phyloP scores from a whole-genome alignment of 2,888 invertebrate genomes.

The Oxytorus armatus region DNA sequence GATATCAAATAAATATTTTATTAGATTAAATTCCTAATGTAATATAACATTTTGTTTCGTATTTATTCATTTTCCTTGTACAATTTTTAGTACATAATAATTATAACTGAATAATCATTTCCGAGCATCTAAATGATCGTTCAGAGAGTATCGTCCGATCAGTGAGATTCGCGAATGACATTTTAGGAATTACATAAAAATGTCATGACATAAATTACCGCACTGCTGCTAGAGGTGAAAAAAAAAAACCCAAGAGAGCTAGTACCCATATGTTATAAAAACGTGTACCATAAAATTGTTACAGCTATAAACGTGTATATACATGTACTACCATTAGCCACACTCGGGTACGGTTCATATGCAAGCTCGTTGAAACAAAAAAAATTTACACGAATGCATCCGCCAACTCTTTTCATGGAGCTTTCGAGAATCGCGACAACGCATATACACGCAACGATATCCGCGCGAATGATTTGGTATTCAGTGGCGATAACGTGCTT shows the following conservation, averaged over 20 bases:
- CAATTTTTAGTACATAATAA: too few relatives aligned
- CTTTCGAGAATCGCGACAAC: conserved; percentile 21
- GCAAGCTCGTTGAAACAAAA: background rate
- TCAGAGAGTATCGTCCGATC: too few relatives aligned
- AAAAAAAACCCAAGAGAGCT: background rate
- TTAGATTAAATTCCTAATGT: too few relatives aligned
- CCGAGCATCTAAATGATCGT: too few relatives aligned
- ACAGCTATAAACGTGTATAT: background rate
- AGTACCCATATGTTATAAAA: background rate
- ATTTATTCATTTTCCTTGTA: too few relatives aligned
- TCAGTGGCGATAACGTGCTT: conserved; percentile 46
- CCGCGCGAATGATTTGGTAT: conserved; percentile 50
- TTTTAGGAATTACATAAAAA: too few relatives aligned
- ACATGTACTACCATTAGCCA: conserved; percentile 20
- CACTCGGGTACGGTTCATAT: conserved; percentile 39
- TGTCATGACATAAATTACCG: too few relatives aligned
- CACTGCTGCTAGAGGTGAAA: too few relatives aligned
- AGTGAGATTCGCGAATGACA: too few relatives aligned
- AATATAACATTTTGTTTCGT: too few relatives aligned
- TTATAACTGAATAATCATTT: too few relatives aligned
- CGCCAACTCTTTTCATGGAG: conserved; percentile 1
- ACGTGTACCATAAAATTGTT: background rate
- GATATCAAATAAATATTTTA: too few relatives aligned
- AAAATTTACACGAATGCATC: conserved; percentile 32
- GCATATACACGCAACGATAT: background rate